Percentiles rank a stretch among this genome's conserved stretches.
These are phyloP conservation scores for Mythimna vitellina DNA, from an alignment of 2,888 invertebrate species.

Conservation along the genomic window DNA sequence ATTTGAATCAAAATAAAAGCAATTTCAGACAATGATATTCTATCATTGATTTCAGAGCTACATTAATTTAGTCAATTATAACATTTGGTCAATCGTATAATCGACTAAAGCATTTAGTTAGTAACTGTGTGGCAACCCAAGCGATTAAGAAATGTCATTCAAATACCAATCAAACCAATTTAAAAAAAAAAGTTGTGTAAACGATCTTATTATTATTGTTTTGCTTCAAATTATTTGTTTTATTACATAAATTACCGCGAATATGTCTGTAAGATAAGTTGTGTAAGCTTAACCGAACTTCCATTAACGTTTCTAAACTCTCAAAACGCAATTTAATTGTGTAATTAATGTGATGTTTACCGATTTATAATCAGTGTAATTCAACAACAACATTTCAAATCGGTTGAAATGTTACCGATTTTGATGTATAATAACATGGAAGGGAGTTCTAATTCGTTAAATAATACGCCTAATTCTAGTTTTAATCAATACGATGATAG, in stretches of 20 bases:
- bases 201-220: conserved; percentile 76
- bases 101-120: conserved; percentile 52
- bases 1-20: neutral
- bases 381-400: conserved; percentile 57
- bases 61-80: too few species aligned
- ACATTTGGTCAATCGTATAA: neutral
- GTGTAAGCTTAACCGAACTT: conserved; percentile 73
- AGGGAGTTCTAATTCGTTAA: conserved; percentile 79
- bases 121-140: conserved; percentile 34
- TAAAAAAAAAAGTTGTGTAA: conserved; percentile 71
- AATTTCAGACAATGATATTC: too few species aligned
- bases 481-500: conserved; percentile 82
- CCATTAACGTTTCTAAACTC: conserved; percentile 63
- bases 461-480: conserved; percentile 74
- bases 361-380: conserved; percentile 76
- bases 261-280: conserved; percentile 82
- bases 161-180: conserved; percentile 62
- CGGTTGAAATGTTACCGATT: conserved; percentile 85
- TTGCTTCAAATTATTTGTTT: conserved; percentile 69
- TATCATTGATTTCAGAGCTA: too few species aligned
- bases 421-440: conserved; percentile 87
- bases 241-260: conserved; percentile 64
- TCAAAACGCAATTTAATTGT: conserved; percentile 71
- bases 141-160: conserved; percentile 57
- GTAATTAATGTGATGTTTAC: conserved; percentile 80